Conservation (phyloP, 2,888 invertebrate species). For the Beris morrisii region DNA sequence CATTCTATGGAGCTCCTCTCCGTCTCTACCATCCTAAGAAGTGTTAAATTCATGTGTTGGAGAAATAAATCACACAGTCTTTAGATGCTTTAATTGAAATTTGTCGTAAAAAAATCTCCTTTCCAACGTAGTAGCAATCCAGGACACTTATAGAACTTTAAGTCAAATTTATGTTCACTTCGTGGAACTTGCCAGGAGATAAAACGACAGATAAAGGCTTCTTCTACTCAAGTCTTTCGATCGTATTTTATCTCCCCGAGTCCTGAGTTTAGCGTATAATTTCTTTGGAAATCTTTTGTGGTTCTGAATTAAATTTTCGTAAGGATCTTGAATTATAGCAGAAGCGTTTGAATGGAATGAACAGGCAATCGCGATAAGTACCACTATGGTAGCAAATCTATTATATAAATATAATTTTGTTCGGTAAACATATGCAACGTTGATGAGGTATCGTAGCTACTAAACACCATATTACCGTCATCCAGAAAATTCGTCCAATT, state of each 20-base stretch:
- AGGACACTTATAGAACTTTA: constrained; percentile 6
- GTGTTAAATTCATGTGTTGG: constrained; percentile 19
- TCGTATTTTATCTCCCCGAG: no score
- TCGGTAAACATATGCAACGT: no score
- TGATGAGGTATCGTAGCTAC: not conserved
- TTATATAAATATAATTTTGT: no score
- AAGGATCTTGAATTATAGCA: constrained; percentile 17
- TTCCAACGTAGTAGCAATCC: no score
- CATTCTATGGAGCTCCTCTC: no score
- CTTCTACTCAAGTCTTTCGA: no score
- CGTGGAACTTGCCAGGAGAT: not conserved
- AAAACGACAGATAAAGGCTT: constrained; percentile 1
- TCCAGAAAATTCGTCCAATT: no score
- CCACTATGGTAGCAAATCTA: no score
- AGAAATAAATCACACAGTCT: constrained; percentile 22
- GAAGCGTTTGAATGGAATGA: constrained; percentile 10
- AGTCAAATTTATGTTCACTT: constrained; percentile 25
- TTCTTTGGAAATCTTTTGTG: no score
- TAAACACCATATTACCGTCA: no score
- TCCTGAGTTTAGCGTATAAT: no score
- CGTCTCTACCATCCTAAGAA: not conserved
- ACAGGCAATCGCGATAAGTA: not conserved
- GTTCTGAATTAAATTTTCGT: no score
- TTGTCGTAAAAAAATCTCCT: constrained; percentile 8
- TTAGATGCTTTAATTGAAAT: constrained; percentile 30